Evolutionary conservation across 1,140 invertebrate genomes (phyloP), one percentile per base, ranked within the genome.

Genomic region (Phymorhynchus buccinoides): DNA sequence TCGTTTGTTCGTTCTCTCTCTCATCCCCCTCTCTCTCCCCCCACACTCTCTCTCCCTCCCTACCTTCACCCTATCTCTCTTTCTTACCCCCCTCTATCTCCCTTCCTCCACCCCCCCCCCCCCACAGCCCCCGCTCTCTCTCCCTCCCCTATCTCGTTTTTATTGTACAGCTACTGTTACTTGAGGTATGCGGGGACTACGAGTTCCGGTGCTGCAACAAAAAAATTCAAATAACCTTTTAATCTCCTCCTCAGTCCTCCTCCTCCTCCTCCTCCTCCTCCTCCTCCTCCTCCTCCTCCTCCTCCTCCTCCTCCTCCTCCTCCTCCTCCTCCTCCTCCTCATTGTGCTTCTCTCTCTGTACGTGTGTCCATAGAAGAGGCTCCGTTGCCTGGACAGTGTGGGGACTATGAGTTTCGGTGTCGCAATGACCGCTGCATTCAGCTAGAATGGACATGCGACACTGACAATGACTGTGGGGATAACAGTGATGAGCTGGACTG

Each of bases 391-490:
- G 77, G 77, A 14, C 42, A 52, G 41, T 87, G 86, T 56, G 62
- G 75, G 7, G 41, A 81, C 0, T 48, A 71, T 18, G 84, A 87
- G 77, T 84, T 87, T 32, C 75, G 62, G 2, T 87, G 86, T 48
- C 52, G 32, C 9, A 82, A 85, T 32, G 32, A 62, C 37, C 68
- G 80, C 35, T 87, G 86, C 35, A 85, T 87, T 27, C 81, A 66
- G 41, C 39, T 68, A 39, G 62, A 83, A 39, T 83, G 62, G 81
- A 83, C 81, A 22, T 83, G 81, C 18, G 81, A 83, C 81, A 83
- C 81, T 6, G 62, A 83, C 37, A 35, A 71, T n/a, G 81, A 83
- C 81, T 83, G 81, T 73, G 41, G 66, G 7, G 81, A 83, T 18
- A 62, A 62, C 62, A 71, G 62, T 4, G 81, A 83, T 66, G 81